Conservation (phyloP, 2,113 vertebrate genomes). For the Atrichornis clamosus region DNA sequence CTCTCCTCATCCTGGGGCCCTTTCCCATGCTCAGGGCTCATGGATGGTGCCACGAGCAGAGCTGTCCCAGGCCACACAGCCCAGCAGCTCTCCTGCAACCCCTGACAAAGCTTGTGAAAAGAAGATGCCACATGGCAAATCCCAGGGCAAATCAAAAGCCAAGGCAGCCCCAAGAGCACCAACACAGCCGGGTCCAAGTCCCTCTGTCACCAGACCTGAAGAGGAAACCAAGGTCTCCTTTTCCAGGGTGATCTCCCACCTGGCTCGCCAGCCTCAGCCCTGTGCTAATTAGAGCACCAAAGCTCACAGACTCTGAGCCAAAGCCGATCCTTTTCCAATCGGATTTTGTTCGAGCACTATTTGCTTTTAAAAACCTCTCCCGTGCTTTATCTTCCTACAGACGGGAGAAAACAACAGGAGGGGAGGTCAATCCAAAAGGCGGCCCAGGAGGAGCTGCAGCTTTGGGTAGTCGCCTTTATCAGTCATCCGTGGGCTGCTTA, state of each 20-base stretch:
- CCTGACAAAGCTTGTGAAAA: neutral
- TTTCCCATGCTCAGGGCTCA: neutral
- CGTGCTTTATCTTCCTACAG: constrained; percentile 15
- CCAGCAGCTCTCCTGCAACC: neutral
- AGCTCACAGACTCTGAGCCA: constrained; percentile 24
- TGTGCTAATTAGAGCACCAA: constrained; percentile 39
- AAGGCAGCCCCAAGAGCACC: neutral
- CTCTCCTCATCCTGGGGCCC: neutral
- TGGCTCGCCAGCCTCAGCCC: neutral
- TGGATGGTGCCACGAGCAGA: neutral
- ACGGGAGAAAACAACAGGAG: neutral
- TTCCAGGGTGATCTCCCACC: neutral
- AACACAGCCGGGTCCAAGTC: neutral
- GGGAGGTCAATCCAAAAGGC: neutral
- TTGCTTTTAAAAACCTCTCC: constrained; percentile 52
- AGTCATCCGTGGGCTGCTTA: neutral
- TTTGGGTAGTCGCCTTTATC: neutral
- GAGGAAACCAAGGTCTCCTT: neutral
- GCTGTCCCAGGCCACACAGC: neutral
- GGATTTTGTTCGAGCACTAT: constrained; percentile 6
- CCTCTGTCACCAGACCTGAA: neutral
- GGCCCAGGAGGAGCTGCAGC: neutral
- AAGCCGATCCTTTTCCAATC: constrained; percentile 52
- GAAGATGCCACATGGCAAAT: neutral
- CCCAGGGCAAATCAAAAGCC: neutral